phyloP scores from a whole-genome alignment of 2,888 invertebrate species.

The Phrixothrix hirtus region DNA sequence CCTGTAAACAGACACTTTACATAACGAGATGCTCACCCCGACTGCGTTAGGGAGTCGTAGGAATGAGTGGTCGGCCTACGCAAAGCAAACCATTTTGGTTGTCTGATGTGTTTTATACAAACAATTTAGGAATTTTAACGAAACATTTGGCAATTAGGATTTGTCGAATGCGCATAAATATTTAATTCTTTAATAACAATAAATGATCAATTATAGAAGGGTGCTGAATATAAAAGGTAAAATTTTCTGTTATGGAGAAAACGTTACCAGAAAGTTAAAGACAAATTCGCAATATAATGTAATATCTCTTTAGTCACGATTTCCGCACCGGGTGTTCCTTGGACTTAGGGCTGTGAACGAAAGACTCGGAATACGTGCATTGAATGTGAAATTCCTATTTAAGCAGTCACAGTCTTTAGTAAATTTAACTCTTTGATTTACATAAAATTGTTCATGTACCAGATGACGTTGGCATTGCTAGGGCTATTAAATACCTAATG shows the following conservation, averaged over 20 bases:
- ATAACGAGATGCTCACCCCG: slow-evolving; percentile 56
- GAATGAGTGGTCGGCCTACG: slow-evolving; percentile 19
- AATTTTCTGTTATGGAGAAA: slow-evolving; percentile 28
- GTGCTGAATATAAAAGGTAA: slow-evolving; percentile 20
- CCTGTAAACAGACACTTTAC: slow-evolving; percentile 57
- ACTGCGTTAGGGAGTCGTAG: slow-evolving; percentile 42
- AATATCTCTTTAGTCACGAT: slow-evolving; percentile 54
- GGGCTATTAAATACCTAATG: slow-evolving; percentile 29
- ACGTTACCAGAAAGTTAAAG: slow-evolving; percentile 37
- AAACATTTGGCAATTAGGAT: too few species aligned
- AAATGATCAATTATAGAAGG: slow-evolving; percentile 15
- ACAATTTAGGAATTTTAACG: not conserved
- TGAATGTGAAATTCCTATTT: slow-evolving; percentile 40
- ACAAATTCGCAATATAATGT: slow-evolving; percentile 39
- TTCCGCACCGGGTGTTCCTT: slow-evolving; percentile 51
- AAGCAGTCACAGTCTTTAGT: slow-evolving; percentile 34
- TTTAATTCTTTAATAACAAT: too few species aligned
- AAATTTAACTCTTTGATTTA: slow-evolving; percentile 39
- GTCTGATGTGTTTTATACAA: slow-evolving; percentile 14
- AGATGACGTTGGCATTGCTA: slow-evolving; percentile 35
- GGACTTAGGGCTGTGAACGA: slow-evolving; percentile 39
- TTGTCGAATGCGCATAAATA: too few species aligned
- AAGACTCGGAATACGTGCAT: slow-evolving; percentile 47
- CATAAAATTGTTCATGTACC: slow-evolving; percentile 41
- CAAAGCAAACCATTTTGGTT: slow-evolving; percentile 20